Evolutionary conservation across 2,797 vertebrate species (phyloP), one percentile per base, ranked within the genome.

Genomic region (Tragopan temminckii): DNA sequence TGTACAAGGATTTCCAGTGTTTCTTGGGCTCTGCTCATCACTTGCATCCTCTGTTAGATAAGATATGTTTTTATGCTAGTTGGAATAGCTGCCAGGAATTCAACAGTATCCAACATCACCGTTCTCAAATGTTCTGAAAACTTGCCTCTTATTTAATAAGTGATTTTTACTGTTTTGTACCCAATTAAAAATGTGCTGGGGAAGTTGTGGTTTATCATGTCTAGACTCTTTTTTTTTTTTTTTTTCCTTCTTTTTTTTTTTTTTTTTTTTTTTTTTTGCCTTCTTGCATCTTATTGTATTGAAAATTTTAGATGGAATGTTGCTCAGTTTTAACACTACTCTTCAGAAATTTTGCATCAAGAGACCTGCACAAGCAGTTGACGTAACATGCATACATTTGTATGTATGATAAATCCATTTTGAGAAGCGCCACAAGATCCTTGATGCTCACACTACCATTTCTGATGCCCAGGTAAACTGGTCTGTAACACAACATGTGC

Each of bases 201-300:
- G 12, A 79, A 52, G 80, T 72, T 69, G 11, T 58, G 27, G 8
- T 58, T 61, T 82, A 13, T 69, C 23, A 5, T 31, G 33, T 69
- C 31, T 2, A 4, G 29, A 31, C 5, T 42, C 13, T 20, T 76
- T 74, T 80, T 23, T 46, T 46, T 46, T 25, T 86, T 36, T 62
- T 29, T 79, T 87, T 89, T 84, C n/a, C n/a, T n/a, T n/a, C n/a
- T 78, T 86, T 88, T 86, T 36, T 86, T 24, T 58, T n/a, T 78
- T 86, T 86, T 86, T 36, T 86, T 45, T 20, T 19, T 36, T 62
- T 29, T 79, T 87, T 89, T 84, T 35, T 86, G 24, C 31, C 33
- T 81, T 61, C 42, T 19, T 66, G 21, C 19, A 31, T 64, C 35
- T 80, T 19, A 33, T 42, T 64, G 18, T n/a, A 14, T 7, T 78